phyloP scores from a whole-genome alignment of 2,797 vertebrate species.

The Acestrorhynchus altus region DNA sequence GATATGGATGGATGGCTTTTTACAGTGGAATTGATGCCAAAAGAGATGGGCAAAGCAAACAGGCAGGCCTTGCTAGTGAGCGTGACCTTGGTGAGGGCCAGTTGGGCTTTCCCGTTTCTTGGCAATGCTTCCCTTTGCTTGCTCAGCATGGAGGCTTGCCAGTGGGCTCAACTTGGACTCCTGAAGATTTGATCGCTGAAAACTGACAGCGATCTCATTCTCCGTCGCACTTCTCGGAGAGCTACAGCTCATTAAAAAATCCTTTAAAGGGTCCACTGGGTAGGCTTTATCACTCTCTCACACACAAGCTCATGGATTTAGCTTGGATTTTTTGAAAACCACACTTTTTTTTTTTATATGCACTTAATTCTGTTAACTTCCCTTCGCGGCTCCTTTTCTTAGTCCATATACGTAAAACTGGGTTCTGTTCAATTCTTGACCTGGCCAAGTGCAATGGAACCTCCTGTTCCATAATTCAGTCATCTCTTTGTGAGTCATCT shows the following conservation, averaged over 20 bases:
- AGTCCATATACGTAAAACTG: not conserved
- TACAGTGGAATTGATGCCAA: not conserved
- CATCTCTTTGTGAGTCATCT: conserved; percentile 25
- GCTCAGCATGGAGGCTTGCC: not conserved
- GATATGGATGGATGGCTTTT: not conserved
- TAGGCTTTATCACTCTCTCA: not conserved
- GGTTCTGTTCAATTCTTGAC: conserved; percentile 21
- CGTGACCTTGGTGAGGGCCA: not conserved
- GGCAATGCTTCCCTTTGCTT: not conserved
- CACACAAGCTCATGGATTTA: not conserved
- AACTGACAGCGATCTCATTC: not conserved
- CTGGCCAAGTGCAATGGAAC: not conserved
- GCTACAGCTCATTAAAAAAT: not conserved
- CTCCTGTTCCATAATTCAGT: conserved; percentile 21
- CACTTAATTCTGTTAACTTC: not conserved
- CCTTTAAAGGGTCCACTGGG: not conserved
- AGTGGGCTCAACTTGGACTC: not conserved
- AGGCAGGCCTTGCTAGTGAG: not conserved
- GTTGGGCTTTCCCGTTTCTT: not conserved
- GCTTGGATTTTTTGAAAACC: not conserved
- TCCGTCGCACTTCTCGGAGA: not conserved
- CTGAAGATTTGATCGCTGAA: not conserved
- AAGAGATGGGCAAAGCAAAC: not conserved
- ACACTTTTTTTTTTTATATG: not conserved
- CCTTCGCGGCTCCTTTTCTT: not conserved